Evolutionary conservation across 2,888 invertebrate species (phyloP).

Genomic region (Cephalotes varians): DNA sequence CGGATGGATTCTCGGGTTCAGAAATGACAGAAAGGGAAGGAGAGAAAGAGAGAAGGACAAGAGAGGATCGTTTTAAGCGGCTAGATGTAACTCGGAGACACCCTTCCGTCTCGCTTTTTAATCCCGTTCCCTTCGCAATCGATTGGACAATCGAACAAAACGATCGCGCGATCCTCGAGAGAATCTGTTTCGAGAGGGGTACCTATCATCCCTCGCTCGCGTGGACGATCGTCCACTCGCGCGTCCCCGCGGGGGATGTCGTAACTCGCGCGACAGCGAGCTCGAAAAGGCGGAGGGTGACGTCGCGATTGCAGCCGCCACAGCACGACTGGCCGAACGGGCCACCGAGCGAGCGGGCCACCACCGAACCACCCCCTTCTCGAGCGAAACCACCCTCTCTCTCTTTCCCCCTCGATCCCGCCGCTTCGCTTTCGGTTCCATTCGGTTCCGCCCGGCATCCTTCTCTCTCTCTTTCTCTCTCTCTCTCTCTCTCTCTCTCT

Average conservation of each 20-base stretch:
- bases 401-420: slow-evolving; percentile 38
- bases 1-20: background rate
- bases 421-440: slow-evolving; percentile 39
- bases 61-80: slow-evolving; percentile 24
- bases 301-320: slow-evolving; percentile 77
- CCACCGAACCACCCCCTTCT: slow-evolving; percentile 68
- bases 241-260: slow-evolving; percentile 5
- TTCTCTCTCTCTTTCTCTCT: slow-evolving; percentile 7
- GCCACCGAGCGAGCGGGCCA: slow-evolving; percentile 80
- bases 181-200: background rate
- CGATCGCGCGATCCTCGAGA: background rate
- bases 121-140: slow-evolving; percentile 7
- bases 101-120: slow-evolving; percentile 26
- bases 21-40: background rate
- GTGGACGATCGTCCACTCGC: slow-evolving; percentile 44
- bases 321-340: slow-evolving; percentile 84
- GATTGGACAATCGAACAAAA: background rate
- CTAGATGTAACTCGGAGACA: slow-evolving; percentile 45
- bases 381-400: slow-evolving; percentile 41
- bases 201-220: slow-evolving; percentile 45
- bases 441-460: slow-evolving; percentile 31
- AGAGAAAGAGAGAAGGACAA: background rate
- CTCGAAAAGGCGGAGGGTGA: slow-evolving; percentile 63
- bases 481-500: slow-evolving; percentile 30
- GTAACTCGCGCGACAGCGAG: slow-evolving; percentile 4